Evolutionary conservation across 2,888 invertebrate genomes (phyloP), one percentile per base, ranked within the genome.

Genomic region (Lacanobia wlatinum): DNA sequence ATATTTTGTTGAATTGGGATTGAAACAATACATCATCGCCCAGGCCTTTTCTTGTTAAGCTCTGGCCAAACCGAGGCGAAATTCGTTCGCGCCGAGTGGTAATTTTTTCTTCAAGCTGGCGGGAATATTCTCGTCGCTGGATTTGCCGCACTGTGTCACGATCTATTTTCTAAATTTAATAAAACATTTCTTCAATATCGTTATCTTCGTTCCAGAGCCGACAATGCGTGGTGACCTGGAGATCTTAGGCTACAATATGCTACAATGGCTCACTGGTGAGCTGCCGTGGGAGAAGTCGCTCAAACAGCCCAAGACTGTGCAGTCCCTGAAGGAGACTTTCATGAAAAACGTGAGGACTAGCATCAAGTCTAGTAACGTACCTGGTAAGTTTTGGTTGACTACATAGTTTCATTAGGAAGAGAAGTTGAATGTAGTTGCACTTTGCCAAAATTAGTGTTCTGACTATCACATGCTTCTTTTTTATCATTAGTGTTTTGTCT

Each of bases 161-260:
- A n/a, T n/a, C n/a, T n/a, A n/a, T 28, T 43, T 43, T 43, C 40
- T 43, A 10, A 3, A 12, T 3, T 10, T 2, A 43, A 43, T 1
- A 43, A 43, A 10, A 43, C 3, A 48, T 6, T 7, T 18, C 16
- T 48, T 21, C 14, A 7, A 7, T 16, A 16, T 23, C 8, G 18
- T 16, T 34, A 6, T 34, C 34, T 34, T 23, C 21, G 4, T 78
- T 83, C 2, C 92, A 96, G 97, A 97, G 61, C 96, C 98, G 48
- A 98, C 98, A 18, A 97, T 98, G 97, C 96, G 99, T 59, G 98
- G 99, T 0, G 99, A 99, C 93, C 94, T 99, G 23, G 99, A 99
- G 96, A 98, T 99, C 83, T 96, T 99, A 7, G 98, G 97, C 1
- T 99, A 98, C 92, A 99, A 99, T 94, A 96, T 99, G 91, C 97